Percentiles rank a stretch among this genome's conserved stretches.
phyloP scores from a whole-genome alignment of 2,888 invertebrate species.

The Idaea straminata region DNA sequence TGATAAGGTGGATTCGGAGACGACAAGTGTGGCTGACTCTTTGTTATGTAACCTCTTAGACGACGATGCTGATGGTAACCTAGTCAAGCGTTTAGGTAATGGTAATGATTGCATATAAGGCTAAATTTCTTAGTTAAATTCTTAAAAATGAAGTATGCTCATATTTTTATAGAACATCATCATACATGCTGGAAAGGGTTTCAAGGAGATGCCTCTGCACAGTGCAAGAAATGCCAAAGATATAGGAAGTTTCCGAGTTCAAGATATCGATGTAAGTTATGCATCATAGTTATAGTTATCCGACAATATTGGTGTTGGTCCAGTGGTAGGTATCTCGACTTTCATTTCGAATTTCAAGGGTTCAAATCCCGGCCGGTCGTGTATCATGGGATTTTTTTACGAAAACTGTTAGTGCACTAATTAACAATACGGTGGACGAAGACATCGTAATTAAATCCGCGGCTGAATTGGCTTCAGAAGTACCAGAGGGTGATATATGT shows the following conservation, averaged over 20 bases:
- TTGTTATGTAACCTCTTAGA: neutral
- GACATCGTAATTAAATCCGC: too few relatives aligned
- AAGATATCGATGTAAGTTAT: constrained; percentile 39
- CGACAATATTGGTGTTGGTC: neutral
- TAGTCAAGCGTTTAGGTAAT: neutral
- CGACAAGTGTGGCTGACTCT: neutral
- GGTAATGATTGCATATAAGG: neutral
- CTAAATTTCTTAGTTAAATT: too few relatives aligned
- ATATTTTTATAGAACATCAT: constrained; percentile 2
- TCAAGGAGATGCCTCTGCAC: constrained; percentile 20
- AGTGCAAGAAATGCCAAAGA: constrained; percentile 39
- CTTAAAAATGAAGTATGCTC: neutral
- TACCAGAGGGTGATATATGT: too few relatives aligned
- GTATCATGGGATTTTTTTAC: too few relatives aligned
- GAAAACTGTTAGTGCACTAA: too few relatives aligned
- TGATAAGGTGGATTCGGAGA: constrained; percentile 4
- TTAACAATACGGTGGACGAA: too few relatives aligned
- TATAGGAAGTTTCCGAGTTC: constrained; percentile 40
- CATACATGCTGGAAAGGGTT: constrained; percentile 34
- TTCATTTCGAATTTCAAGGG: too few relatives aligned
- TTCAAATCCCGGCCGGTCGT: too few relatives aligned
- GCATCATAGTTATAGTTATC: neutral
- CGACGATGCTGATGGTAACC: neutral
- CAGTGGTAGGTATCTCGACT: too few relatives aligned
- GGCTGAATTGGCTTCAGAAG: too few relatives aligned